Percentiles rank a stretch among this genome's conserved stretches.
Conservation (phyloP, 1,140 invertebrate genomes). For the Euborellia annulipes region DNA sequence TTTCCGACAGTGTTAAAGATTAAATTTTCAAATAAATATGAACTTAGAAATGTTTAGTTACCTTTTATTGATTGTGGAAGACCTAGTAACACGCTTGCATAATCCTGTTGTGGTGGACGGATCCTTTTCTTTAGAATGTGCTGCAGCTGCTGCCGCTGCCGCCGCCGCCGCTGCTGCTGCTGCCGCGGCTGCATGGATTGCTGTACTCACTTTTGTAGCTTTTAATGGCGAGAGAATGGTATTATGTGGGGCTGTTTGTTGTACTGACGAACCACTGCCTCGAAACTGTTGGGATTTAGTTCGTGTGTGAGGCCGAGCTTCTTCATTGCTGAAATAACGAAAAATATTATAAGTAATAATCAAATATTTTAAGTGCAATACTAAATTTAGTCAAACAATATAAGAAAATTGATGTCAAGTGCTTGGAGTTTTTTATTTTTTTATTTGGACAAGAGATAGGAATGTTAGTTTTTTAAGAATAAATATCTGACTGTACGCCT, state of each 20-base stretch:
- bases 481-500: too few species aligned
- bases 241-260: constrained; percentile 20
- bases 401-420: too few species aligned
- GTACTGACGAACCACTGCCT: constrained; percentile 24
- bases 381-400: too few species aligned
- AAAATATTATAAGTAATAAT: too few species aligned
- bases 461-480: too few species aligned
- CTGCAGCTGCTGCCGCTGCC: constrained; percentile 15
- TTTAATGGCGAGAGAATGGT: constrained; percentile 17
- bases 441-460: too few species aligned
- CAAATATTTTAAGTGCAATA: too few species aligned
- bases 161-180: too few species aligned
- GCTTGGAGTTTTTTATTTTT: too few species aligned
- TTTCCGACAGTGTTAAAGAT: too few species aligned
- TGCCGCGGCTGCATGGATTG: constrained; percentile 14
- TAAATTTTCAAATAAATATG: too few species aligned
- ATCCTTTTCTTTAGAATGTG: neutral
- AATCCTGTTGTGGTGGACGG: constrained; percentile 15
- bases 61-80: constrained; percentile 21
- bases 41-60: too few species aligned
- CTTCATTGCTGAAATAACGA: constrained; percentile 8
- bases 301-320: constrained; percentile 5
- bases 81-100: constrained; percentile 26
- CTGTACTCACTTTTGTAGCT: constrained; percentile 17
- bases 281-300: constrained; percentile 25